Base-by-base conservation (phyloP, 2,113 vertebrate genomes). In the Rhynchomys soricoides region DNA sequence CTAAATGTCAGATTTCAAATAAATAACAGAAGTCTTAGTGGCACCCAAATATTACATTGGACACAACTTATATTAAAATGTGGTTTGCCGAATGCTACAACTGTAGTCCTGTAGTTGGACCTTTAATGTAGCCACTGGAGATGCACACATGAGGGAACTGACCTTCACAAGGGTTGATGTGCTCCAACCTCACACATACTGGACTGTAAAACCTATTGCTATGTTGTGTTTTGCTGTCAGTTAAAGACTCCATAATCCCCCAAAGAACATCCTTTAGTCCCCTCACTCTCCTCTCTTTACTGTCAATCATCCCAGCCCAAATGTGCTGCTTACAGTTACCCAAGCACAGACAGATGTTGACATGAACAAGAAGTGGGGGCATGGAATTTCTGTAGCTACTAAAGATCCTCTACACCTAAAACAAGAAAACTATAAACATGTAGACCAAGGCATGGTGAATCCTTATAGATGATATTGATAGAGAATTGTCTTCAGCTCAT, bases 1-100 rank as follows among this genome's bases (percentile, higher is more conserved):
- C 64, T 37, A 78, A 74, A 66, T 37, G 75, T 50, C 26, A 88
- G n/a, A 92, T 89, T 93, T 82, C 50, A 97, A 75, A 26, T 87
- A 92, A 81, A 75, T 43, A 68, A 15, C 17, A 68, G 52, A 77
- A 74, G 50, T 93, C 52, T 81, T 71, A 57, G 22, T 66, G 13
- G 45, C 3, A 37, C 55, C 68, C 26, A 89, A 89, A 66, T 83
- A 93, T 40, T 71, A 40, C 9, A 50, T 64, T 13, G 31, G 48
- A 8, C 10, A 31, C 43, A 43, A 86, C 10, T 93, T 82, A 40
- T 29, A 40, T 3, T 88, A 52, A 70, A 71, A 52, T 48, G 75
- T 48, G 43, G 79, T 90, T 66, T 95, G 78, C 74, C 81, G 87
- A 87, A 87, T 71, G 37, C 48, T 31, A 21, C 34, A 86, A 81